Evolutionary conservation across 1,140 invertebrate genomes (phyloP).

Genomic region (Geopemphigus sp.): DNA sequence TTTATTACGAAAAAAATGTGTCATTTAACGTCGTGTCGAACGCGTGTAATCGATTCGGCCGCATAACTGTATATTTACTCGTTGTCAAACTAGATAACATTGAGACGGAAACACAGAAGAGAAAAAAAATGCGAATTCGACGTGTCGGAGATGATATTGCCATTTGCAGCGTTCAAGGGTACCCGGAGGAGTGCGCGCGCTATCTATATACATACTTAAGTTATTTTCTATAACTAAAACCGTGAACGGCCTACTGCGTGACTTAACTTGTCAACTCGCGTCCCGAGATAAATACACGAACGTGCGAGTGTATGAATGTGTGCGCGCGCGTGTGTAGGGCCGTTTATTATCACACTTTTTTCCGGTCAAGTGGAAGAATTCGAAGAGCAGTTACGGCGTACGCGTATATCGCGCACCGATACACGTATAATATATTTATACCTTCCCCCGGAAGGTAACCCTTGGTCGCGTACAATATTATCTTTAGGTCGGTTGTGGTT

Average conservation of each 20-base stretch:
- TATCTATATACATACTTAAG: not conserved
- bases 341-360: not conserved
- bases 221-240: not conserved
- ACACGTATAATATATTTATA: too few relatives aligned
- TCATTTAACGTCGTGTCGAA: constrained; percentile 19
- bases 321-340: too few relatives aligned
- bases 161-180: constrained; percentile 35
- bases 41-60: constrained; percentile 32
- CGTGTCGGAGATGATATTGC: not conserved
- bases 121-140: not conserved
- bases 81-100: constrained; percentile 26
- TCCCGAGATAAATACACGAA: too few relatives aligned
- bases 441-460: not conserved
- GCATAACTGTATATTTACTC: constrained; percentile 12
- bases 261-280: constrained; percentile 15
- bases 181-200: not conserved
- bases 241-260: not conserved
- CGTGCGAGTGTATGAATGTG: too few relatives aligned
- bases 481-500: not conserved
- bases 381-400: not conserved
- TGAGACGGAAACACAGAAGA: not conserved
- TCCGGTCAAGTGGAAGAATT: not conserved
- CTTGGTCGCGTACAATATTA: not conserved
- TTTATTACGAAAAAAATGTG: not conserved
- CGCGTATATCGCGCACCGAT: not conserved